Base-by-base conservation (phyloP, 2,797 vertebrate genomes). In the Scolopax bukidnonensis region DNA sequence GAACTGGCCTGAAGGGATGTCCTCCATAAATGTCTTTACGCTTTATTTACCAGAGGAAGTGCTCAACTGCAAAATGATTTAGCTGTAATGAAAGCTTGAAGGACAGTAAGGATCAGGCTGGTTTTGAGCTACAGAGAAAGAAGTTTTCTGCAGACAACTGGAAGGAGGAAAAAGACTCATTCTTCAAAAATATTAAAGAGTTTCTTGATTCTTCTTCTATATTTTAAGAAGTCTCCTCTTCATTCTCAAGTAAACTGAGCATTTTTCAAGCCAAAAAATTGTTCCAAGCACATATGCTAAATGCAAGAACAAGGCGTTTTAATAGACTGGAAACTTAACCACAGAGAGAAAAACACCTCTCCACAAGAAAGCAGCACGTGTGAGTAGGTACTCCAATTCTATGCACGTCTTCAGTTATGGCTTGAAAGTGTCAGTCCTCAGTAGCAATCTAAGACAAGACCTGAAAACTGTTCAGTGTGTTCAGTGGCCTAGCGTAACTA, bases 391-490 rank as follows among this genome's bases (percentile, higher is more conserved):
- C 14, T n/a, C 28, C 17, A 81, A 90, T 67, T 83, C 41, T 87
- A 20, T 41, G 17, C 59, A 32, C 75, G 32, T 64, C 71, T 90
- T 94, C 78, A 87, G 33, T 51, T 90, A 90, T 57, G 71, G 79
- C 90, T 95, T 96, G 82, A 83, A 91, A 95, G 28, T 87, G 87
- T 80, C 75, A 69, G 57, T 77, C 48, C 69, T 85, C 76, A 73
- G 50, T 30, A 93, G 73, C 40, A 93, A 41, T 24, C 13, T 19
- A 83, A 71, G 40, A 83, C 51, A 83, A 89, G 47, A 85, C 77
- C 61, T 83, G 59, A 90, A 91, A 93, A 84, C 15, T 76, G 11
- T 73, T 93, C 50, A 12, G 3, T 47, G 33, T 81, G 28, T 51
- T 93, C 61, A 61, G 45, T 79, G 51, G 56, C 61, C 68, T 74